Conservation (phyloP, 2,888 invertebrate genomes). For the Agrochola circellaris region DNA sequence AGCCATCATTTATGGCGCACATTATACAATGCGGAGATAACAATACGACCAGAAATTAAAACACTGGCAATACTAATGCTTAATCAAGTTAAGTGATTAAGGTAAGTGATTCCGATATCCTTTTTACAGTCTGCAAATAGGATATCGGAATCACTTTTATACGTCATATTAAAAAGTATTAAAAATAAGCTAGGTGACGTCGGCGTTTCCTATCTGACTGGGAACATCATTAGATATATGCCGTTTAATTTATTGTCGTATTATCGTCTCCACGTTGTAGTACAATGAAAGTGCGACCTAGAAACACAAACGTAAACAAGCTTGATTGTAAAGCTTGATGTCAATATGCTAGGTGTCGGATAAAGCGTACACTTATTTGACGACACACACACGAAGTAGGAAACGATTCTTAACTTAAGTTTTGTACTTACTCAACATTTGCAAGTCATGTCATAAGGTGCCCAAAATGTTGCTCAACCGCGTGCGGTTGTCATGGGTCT, state of each 20-base stretch:
- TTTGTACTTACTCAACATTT: background rate
- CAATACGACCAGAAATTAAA: background rate
- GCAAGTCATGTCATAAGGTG: background rate
- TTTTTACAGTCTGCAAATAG: no score
- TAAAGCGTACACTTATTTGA: background rate
- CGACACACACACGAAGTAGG: background rate
- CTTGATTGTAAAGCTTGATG: background rate
- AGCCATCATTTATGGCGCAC: background rate
- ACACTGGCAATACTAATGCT: no score
- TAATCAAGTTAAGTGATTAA: no score
- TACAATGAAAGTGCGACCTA: background rate
- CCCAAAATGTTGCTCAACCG: background rate
- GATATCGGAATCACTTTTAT: no score
- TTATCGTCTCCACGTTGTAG: background rate
- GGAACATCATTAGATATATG: background rate
- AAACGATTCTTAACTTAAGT: background rate
- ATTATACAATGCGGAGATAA: background rate
- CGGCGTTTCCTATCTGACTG: no score
- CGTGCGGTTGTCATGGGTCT: no score
- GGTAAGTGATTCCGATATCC: no score
- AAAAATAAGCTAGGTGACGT: no score
- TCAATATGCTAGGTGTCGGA: background rate
- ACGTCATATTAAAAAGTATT: no score
- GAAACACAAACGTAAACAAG: background rate
- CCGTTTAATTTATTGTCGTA: background rate